phyloP scores from a whole-genome alignment of 2,888 invertebrate genomes.

The Drepanosiphum platanoidis region DNA sequence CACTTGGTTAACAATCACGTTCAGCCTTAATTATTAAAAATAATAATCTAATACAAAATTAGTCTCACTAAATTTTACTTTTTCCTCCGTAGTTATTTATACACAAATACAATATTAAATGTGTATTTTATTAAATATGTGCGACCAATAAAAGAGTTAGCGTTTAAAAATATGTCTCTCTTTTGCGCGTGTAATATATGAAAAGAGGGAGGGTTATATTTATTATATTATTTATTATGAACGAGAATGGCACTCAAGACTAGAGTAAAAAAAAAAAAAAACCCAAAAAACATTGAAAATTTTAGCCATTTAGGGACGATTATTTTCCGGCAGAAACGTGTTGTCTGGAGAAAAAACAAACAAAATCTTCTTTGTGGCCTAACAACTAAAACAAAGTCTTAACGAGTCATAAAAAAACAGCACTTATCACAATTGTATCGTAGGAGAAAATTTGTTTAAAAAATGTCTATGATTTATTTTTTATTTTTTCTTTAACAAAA shows the following conservation, averaged over 20 bases:
- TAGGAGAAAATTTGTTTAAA: constrained; percentile 55
- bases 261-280: constrained; percentile 53
- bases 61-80: constrained; percentile 60
- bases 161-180: constrained; percentile 43
- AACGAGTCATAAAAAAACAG: constrained; percentile 50
- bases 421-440: constrained; percentile 60
- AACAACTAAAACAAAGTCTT: constrained; percentile 58
- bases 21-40: constrained; percentile 61
- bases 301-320: constrained; percentile 39
- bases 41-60: constrained; percentile 54
- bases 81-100: constrained; percentile 34
- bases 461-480: constrained; percentile 46
- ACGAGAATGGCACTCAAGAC: constrained; percentile 59
- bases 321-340: constrained; percentile 58
- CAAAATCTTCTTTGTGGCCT: constrained; percentile 23
- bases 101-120: constrained; percentile 22
- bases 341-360: constrained; percentile 42
- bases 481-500: constrained; percentile 41
- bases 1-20: constrained; percentile 62
- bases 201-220: neutral
- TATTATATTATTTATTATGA: neutral
- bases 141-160: constrained; percentile 39
- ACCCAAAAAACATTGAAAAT: constrained; percentile 4
- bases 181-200: neutral
- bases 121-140: constrained; percentile 25